Conservation (phyloP, 1,140 invertebrate genomes). For the Drosophila littoralis region DNA sequence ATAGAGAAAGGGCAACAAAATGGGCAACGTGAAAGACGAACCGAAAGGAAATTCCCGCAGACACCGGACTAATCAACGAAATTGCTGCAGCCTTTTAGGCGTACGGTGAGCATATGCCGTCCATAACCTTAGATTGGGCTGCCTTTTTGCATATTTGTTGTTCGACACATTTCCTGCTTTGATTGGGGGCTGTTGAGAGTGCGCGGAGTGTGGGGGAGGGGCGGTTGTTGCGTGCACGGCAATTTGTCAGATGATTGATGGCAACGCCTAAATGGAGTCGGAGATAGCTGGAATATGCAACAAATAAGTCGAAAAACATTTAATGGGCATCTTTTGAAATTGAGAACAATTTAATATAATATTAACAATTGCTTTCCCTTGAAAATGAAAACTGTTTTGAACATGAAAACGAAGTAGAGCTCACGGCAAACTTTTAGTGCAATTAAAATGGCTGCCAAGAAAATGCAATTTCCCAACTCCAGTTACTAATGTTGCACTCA, state of each 20-base stretch:
- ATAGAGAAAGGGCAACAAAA: not conserved
- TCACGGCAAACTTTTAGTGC: not conserved
- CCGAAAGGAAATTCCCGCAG: conserved; percentile 41
- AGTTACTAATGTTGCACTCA: no score
- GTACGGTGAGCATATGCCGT: conserved; percentile 41
- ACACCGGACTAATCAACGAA: conserved; percentile 69
- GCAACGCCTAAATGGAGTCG: not conserved
- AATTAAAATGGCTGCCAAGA: not conserved
- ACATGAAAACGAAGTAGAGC: not conserved
- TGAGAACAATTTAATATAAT: no score
- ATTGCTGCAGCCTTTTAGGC: conserved; percentile 76
- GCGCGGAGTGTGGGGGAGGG: not conserved
- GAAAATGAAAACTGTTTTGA: no score
- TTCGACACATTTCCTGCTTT: conserved; percentile 23
- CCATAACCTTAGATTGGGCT: conserved; percentile 31
- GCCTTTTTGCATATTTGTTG: conserved; percentile 17
- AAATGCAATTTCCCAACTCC: not conserved
- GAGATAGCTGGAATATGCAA: not conserved
- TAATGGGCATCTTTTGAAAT: no score
- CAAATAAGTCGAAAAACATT: not conserved
- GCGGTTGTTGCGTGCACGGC: not conserved
- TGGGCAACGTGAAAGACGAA: not conserved
- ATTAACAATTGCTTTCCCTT: no score
- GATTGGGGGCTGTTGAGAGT: not conserved
- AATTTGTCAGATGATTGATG: conserved; percentile 31